Evolutionary conservation across 1,140 invertebrate species (phyloP), one percentile per base, ranked within the genome.

Genomic region (Odontomachus brunneus): DNA sequence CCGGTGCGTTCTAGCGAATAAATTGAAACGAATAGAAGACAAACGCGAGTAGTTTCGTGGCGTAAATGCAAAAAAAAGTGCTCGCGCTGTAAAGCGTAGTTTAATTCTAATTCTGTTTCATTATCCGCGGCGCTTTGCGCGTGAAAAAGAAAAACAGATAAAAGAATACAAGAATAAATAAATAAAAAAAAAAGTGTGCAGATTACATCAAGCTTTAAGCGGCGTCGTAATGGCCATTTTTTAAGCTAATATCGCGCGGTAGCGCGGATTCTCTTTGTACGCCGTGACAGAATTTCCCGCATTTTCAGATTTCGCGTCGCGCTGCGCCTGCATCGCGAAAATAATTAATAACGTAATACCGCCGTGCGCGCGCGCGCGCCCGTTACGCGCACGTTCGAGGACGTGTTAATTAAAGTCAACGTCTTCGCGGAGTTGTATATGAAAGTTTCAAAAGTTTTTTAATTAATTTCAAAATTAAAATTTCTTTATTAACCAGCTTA

Each of bases 391-490:
- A n/a, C 44, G 29, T 66, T 55, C 3, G 24, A 22, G 22, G 12
- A 22, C 14, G 33, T 14, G 65, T 80, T 80, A 59, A 80, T 80
- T 80, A 80, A 80, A 80, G 33, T 19, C 29, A 67, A 57, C 29
- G 24, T 57, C 22, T 57, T 71, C 14, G 38, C 69, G n/a, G 22
- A 17, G 1, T 17, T 38, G 38, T 44, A 11, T 44, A 57, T 55
- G 33, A 69, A 48, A 55, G 71, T 48, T 71, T 71, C 26, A 80
- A 14, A 84, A 85, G 63, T 85, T 84, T 85, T 84, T 85, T 81
- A 85, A 85, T 85, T 84, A 84, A 51, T 53, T 24, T 48, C 44
- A 44, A 84, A 85, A 85, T 81, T 65, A 62, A 60, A 62, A 60
- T 63, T 38, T 60, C 83, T 72, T 81, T 85, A 85, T 72, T 85